Conservation (phyloP, 2,888 invertebrate genomes). For the Sialis fuliginosa region DNA sequence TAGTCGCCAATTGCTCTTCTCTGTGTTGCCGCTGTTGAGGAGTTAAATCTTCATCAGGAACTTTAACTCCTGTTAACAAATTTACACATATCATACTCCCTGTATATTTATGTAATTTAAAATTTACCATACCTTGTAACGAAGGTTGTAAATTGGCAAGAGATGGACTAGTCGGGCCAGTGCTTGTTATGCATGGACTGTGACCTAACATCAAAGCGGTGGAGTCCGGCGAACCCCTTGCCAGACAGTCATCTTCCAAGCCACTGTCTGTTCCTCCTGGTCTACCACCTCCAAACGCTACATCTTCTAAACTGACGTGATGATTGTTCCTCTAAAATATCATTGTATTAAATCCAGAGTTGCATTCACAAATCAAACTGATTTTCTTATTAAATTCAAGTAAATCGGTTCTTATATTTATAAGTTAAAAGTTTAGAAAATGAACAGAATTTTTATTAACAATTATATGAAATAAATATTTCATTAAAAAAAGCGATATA, state of each 20-base stretch:
- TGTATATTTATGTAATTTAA: background rate
- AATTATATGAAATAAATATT: no score
- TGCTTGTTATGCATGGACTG: constrained; percentile 22
- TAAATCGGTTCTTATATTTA: no score
- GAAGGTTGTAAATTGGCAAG: constrained; percentile 37
- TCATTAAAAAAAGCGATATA: no score
- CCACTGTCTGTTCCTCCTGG: background rate
- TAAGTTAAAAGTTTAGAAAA: no score
- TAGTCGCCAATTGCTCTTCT: constrained; percentile 80
- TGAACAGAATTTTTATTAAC: no score
- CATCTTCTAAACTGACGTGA: background rate
- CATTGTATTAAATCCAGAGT: background rate
- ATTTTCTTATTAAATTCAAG: background rate
- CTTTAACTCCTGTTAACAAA: constrained; percentile 49
- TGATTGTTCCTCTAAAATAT: constrained; percentile 1
- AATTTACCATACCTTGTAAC: constrained; percentile 29
- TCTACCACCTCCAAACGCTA: background rate
- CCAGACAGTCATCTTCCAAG: constrained; percentile 2
- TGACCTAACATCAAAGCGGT: constrained; percentile 16
- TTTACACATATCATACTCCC: no score
- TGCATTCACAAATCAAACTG: no score
- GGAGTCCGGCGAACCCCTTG: constrained; percentile 2
- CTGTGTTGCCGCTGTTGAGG: constrained; percentile 89
- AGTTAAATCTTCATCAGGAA: constrained; percentile 89
- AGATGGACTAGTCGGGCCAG: constrained; percentile 30